These are phyloP conservation scores for Mythimna lalbum DNA, from an alignment of 2,888 invertebrate species.

Conservation along the genomic window DNA sequence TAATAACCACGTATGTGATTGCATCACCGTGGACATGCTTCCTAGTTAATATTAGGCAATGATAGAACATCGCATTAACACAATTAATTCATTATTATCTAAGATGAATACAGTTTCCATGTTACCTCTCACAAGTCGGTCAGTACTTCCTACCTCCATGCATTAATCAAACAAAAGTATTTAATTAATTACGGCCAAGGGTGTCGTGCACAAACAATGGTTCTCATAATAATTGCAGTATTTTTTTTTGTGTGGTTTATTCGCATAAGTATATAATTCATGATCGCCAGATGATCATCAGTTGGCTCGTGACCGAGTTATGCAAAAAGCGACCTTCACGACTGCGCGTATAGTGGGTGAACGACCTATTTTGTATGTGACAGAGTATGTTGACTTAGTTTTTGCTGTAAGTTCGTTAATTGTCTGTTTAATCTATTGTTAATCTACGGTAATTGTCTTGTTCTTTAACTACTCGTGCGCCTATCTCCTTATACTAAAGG, in stretches of 20 bases:
- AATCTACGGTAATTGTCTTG: conserved; percentile 23
- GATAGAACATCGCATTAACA: conserved; percentile 48
- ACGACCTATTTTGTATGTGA: conserved; percentile 75
- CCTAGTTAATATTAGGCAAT: conserved; percentile 63
- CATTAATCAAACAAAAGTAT: conserved; percentile 63
- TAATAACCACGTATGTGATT: conserved; percentile 40
- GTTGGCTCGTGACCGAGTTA: conserved; percentile 70
- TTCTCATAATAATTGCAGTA: conserved; percentile 70
- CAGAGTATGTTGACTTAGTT: conserved; percentile 31
- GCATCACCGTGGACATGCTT: conserved; percentile 52
- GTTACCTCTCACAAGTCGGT: conserved; percentile 49
- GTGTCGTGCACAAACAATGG: conserved; percentile 67
- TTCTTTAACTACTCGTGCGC: background rate
- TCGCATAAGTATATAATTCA: conserved; percentile 57
- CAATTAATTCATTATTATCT: conserved; percentile 60
- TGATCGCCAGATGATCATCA: conserved; percentile 66
- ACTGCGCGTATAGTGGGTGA: conserved; percentile 72
- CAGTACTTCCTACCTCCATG: conserved; percentile 48
- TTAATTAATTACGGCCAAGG: conserved; percentile 76
- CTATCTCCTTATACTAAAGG: too few species aligned
- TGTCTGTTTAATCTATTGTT: conserved; percentile 36
- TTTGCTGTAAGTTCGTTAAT: conserved; percentile 45
- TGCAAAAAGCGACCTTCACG: conserved; percentile 76
- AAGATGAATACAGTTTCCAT: conserved; percentile 44
- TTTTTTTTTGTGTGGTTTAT: conserved; percentile 68